Base-by-base conservation (phyloP, 1,140 invertebrate genomes). In the Temnothorax curvispinosus region DNA sequence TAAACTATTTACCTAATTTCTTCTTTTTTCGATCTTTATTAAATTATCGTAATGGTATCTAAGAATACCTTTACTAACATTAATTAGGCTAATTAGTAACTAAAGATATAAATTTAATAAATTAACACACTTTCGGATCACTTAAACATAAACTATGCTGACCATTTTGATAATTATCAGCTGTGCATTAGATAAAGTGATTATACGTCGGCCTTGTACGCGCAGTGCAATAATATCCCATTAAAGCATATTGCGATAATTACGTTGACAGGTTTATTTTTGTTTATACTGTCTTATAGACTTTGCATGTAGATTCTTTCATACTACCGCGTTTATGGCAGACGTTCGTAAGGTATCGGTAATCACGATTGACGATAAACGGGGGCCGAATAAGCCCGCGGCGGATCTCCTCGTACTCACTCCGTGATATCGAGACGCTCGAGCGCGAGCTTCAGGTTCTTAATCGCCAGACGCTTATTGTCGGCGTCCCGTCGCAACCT, bases 351-450 rank as follows among this genome's bases (percentile, higher is more conserved):
- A 27, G 13, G 9, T 58, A 75, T 47, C 27, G 54, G 18, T 75
- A 84, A 84, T 84, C 54, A 13, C 38, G 54, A 72, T 47, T 74
- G 13, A 35, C 11, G 47, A 82, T 82, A 58, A 64, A 86, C 41
- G 54, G 21, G 52, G 2, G 9, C 18, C 52, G 9, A 86, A 62
- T 60, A 11, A 67, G 41, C 71, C 27, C 21, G 44, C 71, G 65
- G 54, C 47, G 82, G 62, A 32, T 62, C 67, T 21, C n/a, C 18
- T 69, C 95, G 65, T 69, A 69, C 96, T 96, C 94, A 98, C 97
- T 98, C 98, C 11, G 97, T 97, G 47, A 98, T 97, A 93, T 98
- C 97, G 8, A 98, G 96, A 86, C 97, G 96, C 89, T 98, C 97
- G 35, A 98, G 95, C 1, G 97, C 96, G 81, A 97, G 94, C 93